phyloP scores from a whole-genome alignment of 2,888 invertebrate genomes.

The Choristoneura rosaceana region DNA sequence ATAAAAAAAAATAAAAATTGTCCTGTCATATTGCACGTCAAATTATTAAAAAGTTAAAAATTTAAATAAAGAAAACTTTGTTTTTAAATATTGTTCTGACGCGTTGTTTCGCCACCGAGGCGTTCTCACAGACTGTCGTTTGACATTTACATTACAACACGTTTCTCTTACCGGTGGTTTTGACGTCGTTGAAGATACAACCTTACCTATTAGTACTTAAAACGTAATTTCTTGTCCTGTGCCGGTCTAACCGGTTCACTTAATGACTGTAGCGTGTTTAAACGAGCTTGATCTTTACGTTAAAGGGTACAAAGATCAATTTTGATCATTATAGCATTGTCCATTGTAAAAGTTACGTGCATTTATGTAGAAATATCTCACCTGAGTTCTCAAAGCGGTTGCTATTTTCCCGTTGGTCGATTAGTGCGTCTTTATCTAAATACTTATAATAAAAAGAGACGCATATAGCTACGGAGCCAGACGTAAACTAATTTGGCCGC shows the following conservation, averaged over 20 bases:
- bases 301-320: constrained; percentile 27
- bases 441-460: neutral
- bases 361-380: constrained; percentile 44
- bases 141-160: constrained; percentile 59
- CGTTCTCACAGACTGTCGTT: constrained; percentile 42
- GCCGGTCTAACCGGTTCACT: constrained; percentile 51
- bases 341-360: constrained; percentile 46
- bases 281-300: constrained; percentile 30
- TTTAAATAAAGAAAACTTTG: constrained; percentile 39
- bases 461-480: neutral
- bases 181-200: constrained; percentile 21
- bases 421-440: neutral
- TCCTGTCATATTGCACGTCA: constrained; percentile 57
- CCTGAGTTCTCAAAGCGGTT: constrained; percentile 47
- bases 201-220: neutral
- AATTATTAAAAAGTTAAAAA: constrained; percentile 42
- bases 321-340: constrained; percentile 23
- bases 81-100: constrained; percentile 52
- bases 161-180: constrained; percentile 49
- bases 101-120: constrained; percentile 52
- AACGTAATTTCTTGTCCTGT: constrained; percentile 10
- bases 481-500: neutral
- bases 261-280: constrained; percentile 40
- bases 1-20: constrained; percentile 57
- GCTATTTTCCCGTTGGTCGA: constrained; percentile 22